phyloP scores from a whole-genome alignment of 2,113 vertebrate species.

The Irena cyanogastra region DNA sequence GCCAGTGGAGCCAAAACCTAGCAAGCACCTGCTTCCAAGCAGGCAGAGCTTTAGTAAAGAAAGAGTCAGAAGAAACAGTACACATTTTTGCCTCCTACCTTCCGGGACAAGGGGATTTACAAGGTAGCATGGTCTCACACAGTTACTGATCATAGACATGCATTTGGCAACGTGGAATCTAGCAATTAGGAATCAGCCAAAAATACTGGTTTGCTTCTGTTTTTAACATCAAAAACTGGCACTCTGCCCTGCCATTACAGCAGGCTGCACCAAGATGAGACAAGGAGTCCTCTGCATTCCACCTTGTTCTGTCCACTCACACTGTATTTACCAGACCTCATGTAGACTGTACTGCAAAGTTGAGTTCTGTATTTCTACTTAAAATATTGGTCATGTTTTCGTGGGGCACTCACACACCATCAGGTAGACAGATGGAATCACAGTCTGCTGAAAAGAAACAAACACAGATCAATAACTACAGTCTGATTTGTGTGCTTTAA shows the following conservation, averaged over 20 bases:
- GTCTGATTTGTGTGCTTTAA: conserved; percentile 26
- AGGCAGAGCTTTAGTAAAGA: background rate
- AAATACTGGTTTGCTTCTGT: background rate
- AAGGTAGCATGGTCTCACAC: background rate
- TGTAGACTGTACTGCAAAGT: background rate
- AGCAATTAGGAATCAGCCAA: background rate
- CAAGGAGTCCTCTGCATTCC: background rate
- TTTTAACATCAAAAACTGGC: background rate
- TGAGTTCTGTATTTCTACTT: background rate
- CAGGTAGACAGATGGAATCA: conserved; percentile 60
- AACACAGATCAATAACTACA: conserved; percentile 36
- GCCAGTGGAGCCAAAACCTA: background rate
- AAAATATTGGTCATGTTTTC: conserved; percentile 20
- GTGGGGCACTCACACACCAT: background rate
- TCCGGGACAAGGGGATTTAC: background rate
- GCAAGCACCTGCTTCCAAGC: background rate
- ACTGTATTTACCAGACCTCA: background rate
- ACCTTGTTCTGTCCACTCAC: background rate
- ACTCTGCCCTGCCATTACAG: background rate
- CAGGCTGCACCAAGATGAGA: background rate
- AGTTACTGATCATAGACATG: background rate
- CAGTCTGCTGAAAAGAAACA: conserved; percentile 48
- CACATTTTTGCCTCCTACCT: background rate
- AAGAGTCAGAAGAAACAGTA: no score
- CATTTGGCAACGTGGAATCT: background rate